Percentiles rank a stretch among this genome's conserved stretches.
These are phyloP conservation scores for Phoenicopterus ruber DNA, from an alignment of 2,113 vertebrate genomes.

Conservation along the genomic window DNA sequence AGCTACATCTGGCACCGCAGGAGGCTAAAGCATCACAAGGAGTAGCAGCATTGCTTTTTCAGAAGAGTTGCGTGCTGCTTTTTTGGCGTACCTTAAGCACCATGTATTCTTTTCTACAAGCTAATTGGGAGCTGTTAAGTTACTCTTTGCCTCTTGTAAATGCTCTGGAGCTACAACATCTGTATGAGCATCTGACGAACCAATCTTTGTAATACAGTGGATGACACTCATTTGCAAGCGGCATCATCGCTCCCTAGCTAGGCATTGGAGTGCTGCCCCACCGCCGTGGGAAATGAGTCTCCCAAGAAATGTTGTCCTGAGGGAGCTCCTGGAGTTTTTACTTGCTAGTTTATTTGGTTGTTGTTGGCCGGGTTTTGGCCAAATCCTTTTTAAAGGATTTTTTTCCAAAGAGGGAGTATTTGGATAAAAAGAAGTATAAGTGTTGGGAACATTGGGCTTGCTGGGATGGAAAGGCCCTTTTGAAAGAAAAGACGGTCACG, in stretches of 20 bases:
- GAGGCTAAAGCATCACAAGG: conserved; percentile 65
- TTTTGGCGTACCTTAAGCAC: conserved; percentile 57
- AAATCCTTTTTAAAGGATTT: neutral
- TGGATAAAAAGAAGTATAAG: neutral
- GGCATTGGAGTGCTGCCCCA: neutral
- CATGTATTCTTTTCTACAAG: conserved; percentile 44
- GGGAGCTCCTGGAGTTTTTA: neutral
- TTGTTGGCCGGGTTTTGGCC: neutral
- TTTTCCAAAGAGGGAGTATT: neutral
- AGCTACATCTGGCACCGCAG: conserved; percentile 73
- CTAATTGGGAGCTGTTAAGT: conserved; percentile 62
- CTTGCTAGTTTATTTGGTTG: neutral
- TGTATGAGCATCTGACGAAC: neutral
- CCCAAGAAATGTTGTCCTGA: neutral
- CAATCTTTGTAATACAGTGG: neutral
- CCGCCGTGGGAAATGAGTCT: neutral
- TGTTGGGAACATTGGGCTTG: neutral
- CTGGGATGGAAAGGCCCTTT: neutral
- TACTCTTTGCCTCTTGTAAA: conserved; percentile 47
- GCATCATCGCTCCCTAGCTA: neutral
- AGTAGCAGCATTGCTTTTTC: conserved; percentile 27
- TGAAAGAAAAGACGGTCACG: neutral
- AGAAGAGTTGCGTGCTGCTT: conserved; percentile 50
- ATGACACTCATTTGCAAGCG: neutral
- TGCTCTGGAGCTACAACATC: conserved; percentile 38